Base-by-base conservation (phyloP, 2,888 invertebrate genomes). In the Caenorhabditis sp. region DNA sequence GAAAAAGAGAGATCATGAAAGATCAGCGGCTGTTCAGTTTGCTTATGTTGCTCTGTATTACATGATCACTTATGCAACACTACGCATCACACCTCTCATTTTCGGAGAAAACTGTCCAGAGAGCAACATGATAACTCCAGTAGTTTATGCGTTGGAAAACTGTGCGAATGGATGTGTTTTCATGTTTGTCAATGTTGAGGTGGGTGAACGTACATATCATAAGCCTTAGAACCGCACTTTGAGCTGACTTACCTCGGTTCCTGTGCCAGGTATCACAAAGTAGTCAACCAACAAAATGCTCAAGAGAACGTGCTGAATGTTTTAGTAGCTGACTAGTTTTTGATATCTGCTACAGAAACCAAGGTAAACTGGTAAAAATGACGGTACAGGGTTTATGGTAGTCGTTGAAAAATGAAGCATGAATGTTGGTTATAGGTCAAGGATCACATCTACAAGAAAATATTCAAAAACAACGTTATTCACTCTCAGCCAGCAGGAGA, bases 121-220 rank as follows among this genome's bases (percentile, higher is more conserved):
- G 7, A 47, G 49, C 22, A 68, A 76, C 19, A 58, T 76, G 24
- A 68, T 76, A 8, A 38, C 49, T 49, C 76, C 76, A 16, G 35
- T 68, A 24, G 5, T 44, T 0, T 76, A 41, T 44, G 47, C 76
- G 1, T 0, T 76, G 22, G 10, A 49, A 5, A 26, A 59, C n/a
- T 59, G 68, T 28, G 76, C 68, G 1, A 68, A 49, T 35, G 68
- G 59, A 6, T 76, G 24, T n/a, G 12, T 76, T 24, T 76, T 47
- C 51, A 68, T 76, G 12, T 59, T 68, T 61, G 16, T 68, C 59
- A 59, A 58, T 51, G 59, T 59, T 28, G 76, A 76, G 61, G 76
- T 68, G 2, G 28, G 49, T 31, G 19, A 19, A 61, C 31, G 26
- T 7, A 31, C n/a, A n/a, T n/a, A n/a, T n/a, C n/a, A n/a, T n/a